Conservation (phyloP, 2,888 invertebrate species). For the Leptogaster cylindrica region DNA sequence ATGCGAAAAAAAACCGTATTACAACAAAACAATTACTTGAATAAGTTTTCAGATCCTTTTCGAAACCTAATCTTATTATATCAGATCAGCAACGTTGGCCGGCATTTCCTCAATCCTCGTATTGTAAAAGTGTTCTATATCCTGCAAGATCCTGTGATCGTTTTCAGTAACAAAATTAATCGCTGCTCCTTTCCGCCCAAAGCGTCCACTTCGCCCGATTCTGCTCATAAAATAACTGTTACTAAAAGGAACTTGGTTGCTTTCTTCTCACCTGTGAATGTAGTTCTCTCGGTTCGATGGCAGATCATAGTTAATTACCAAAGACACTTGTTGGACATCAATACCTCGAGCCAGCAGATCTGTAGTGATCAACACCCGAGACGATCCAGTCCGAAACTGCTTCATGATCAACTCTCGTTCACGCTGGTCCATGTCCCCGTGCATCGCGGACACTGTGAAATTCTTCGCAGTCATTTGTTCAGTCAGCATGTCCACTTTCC, state of each 20-base stretch:
- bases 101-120: conserved; percentile 99
- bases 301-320: conserved; percentile 99
- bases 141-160: conserved; percentile 91
- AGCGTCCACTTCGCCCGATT: conserved; percentile 99
- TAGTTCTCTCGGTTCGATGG: conserved; percentile 99
- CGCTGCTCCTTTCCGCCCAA: conserved; percentile 99
- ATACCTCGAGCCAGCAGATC: conserved; percentile 98
- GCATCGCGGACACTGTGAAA: conserved; percentile 99
- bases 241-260: neutral
- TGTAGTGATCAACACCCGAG: conserved; percentile 97
- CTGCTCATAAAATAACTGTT: conserved; percentile 65
- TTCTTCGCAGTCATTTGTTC: conserved; percentile 93
- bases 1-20: too few species aligned
- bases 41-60: too few species aligned
- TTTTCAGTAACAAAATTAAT: conserved; percentile 98
- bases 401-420: conserved; percentile 99
- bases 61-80: too few species aligned
- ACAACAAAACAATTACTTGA: too few species aligned
- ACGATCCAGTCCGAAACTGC: conserved; percentile 98
- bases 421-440: conserved; percentile 99
- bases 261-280: conserved; percentile 87
- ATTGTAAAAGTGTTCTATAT: conserved; percentile 98
- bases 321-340: conserved; percentile 99
- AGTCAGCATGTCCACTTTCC: conserved; percentile 98
- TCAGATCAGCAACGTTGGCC: conserved; percentile 98